Evolutionary conservation across 2,797 vertebrate genomes (phyloP), one percentile per base, ranked within the genome.

Genomic region (Cyprinella venusta): DNA sequence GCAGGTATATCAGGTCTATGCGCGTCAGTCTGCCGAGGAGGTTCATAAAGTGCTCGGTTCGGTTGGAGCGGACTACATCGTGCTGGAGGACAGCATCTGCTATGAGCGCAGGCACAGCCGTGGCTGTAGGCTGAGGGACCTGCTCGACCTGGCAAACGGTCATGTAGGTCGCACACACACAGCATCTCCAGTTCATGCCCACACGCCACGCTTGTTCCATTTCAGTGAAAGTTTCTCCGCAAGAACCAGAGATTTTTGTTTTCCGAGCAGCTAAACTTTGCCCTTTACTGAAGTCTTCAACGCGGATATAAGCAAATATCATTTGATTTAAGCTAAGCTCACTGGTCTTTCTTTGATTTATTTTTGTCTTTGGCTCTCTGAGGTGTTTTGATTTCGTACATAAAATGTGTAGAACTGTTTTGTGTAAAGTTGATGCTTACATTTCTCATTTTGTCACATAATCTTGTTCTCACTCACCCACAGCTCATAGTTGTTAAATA

Each of bases 11-110:
- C 97, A 99, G 93, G 94, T 98, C 80, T 99, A 99, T 0, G 97
- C 97, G 0, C 96, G 93, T 26, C 94, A 93, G 12, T 92, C 97
- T 16, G 95, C 97, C 0, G 94, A 95, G 79, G 97, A 97, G 0
- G 95, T 99, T 50, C 42, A 97, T 33, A 42, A 87, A 0, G 94
- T 97, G 84, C 92, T 99, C 88, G 90, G 91, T 26, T 94, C 95
- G 15, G 93, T 93, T 0, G 96, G 97, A 33, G 91, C 97, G 0
- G 96, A 99, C 91, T 99, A 96, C 0, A 92, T 97, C 76, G 96
- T 99, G 79, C 90, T 99, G 81, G 98, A 99, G 82, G 97, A 99
- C 94, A 99, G 97, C 90, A 97, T 99, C 90, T 99, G 98, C 86
- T 97, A 96, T 0, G 98, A 99, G 90, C 94, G 96, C 72, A 87